Percentiles rank a stretch among this genome's conserved stretches.
phyloP scores from a whole-genome alignment of 1,140 invertebrate genomes.

The Conus ventricosus region DNA sequence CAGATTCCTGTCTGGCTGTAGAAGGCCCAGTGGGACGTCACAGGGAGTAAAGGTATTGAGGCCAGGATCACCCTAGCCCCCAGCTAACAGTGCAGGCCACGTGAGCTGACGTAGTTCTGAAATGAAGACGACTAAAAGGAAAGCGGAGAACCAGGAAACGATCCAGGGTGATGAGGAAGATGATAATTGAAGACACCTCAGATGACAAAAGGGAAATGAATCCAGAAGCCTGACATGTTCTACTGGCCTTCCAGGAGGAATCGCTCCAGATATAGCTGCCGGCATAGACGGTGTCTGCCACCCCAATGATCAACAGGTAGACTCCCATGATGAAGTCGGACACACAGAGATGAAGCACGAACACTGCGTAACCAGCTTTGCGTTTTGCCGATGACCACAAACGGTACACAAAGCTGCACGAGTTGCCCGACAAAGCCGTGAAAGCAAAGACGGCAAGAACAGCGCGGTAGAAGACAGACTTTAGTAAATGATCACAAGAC shows the following conservation, averaged over 20 bases:
- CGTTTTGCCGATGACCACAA: not conserved
- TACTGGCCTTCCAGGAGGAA: constrained; percentile 43
- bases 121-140: constrained; percentile 44
- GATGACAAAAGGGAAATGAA: constrained; percentile 52
- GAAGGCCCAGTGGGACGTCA: constrained; percentile 19
- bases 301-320: constrained; percentile 59
- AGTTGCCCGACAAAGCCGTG: constrained; percentile 50
- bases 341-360: constrained; percentile 56
- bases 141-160: constrained; percentile 56
- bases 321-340: constrained; percentile 65
- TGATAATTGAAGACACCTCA: constrained; percentile 51
- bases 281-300: constrained; percentile 51
- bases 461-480: not conserved
- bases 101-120: constrained; percentile 30
- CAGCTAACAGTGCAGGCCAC: constrained; percentile 31
- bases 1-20: constrained; percentile 47
- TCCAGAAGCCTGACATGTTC: constrained; percentile 58
- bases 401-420: constrained; percentile 40
- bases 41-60: constrained; percentile 23
- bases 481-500: constrained; percentile 4
- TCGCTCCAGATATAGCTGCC: constrained; percentile 54
- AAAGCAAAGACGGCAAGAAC: constrained; percentile 46
- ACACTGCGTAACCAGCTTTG: constrained; percentile 27
- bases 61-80: constrained; percentile 38
- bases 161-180: constrained; percentile 57